Percentiles rank a stretch among this genome's conserved stretches.
Evolutionary conservation across 2,113 vertebrate species (phyloP).

Genomic region (Dunckerocampus dactyliophorus): DNA sequence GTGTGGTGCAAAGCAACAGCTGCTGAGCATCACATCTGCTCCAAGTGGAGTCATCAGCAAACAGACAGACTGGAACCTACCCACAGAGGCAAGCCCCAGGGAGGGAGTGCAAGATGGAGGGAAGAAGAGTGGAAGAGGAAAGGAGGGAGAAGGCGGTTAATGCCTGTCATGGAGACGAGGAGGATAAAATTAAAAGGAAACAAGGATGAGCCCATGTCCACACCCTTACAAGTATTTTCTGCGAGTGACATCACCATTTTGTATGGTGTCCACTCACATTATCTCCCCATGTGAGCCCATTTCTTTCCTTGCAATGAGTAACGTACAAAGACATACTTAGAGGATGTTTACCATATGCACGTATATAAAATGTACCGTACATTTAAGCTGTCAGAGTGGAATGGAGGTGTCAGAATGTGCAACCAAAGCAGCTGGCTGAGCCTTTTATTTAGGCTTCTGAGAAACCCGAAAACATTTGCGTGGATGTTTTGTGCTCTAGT

Average conservation of each 20-base stretch:
- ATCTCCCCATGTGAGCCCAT: too few species aligned
- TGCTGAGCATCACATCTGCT: slow-evolving; percentile 72
- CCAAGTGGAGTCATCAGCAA: slow-evolving; percentile 70
- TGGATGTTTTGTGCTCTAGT: too few species aligned
- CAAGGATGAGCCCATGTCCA: background rate
- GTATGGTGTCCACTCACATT: too few species aligned
- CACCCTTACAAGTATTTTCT: background rate
- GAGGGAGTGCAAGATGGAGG: slow-evolving; percentile 39
- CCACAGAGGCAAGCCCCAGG: slow-evolving; percentile 58
- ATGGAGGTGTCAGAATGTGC: too few species aligned
- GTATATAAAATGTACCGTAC: too few species aligned
- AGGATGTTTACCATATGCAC: too few species aligned
- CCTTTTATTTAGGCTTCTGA: too few species aligned
- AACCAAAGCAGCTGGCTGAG: too few species aligned
- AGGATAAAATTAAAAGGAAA: slow-evolving; percentile 44
- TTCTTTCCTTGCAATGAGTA: too few species aligned
- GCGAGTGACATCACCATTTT: background rate
- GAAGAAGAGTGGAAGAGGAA: background rate
- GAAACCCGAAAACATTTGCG: too few species aligned
- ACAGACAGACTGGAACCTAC: slow-evolving; percentile 71
- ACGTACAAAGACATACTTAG: too few species aligned
- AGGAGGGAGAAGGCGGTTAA: slow-evolving; percentile 2
- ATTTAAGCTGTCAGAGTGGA: too few species aligned
- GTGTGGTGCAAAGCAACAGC: slow-evolving; percentile 55
- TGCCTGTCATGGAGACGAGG: slow-evolving; percentile 23